A percentile compares a stretch with the other conserved stretches of the same genome.
These are phyloP conservation scores for Alviniconcha marisindica DNA, from an alignment of 1,140 invertebrate species.

Conservation along the genomic window DNA sequence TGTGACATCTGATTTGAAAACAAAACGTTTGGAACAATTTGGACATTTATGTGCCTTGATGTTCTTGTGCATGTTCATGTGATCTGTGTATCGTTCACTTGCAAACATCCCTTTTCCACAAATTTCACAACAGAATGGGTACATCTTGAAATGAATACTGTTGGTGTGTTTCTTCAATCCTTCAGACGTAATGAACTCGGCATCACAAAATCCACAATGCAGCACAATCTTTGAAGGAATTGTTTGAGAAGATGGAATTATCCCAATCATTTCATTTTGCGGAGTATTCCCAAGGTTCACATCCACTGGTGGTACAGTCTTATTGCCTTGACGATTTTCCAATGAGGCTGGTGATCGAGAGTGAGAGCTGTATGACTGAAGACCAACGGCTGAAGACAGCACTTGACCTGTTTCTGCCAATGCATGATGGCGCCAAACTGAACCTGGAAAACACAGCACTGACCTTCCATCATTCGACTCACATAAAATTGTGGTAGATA, in stretches of 20 bases:
- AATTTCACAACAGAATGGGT: neutral
- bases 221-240: neutral
- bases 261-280: too few species aligned
- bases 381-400: too few species aligned
- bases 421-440: neutral
- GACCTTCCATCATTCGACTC: neutral
- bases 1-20: slow-evolving; percentile 1
- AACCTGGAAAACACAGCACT: slow-evolving; percentile 21
- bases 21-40: neutral
- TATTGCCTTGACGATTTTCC: too few species aligned
- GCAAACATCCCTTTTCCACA: slow-evolving; percentile 10
- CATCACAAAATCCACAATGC: neutral
- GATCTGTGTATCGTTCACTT: neutral
- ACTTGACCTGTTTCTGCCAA: neutral
- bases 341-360: too few species aligned
- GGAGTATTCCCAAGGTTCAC: too few species aligned
- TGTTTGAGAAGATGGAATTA: neutral
- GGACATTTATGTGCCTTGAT: slow-evolving; percentile 25
- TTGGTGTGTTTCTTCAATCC: slow-evolving; percentile 18
- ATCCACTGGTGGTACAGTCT: too few species aligned
- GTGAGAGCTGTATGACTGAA: too few species aligned
- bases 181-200: neutral
- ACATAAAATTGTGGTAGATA: too few species aligned
- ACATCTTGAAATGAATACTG: slow-evolving; percentile 21
- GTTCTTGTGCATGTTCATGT: slow-evolving; percentile 36